phyloP scores from a whole-genome alignment of 2,797 vertebrate species.

The Luscinia megarhynchos region DNA sequence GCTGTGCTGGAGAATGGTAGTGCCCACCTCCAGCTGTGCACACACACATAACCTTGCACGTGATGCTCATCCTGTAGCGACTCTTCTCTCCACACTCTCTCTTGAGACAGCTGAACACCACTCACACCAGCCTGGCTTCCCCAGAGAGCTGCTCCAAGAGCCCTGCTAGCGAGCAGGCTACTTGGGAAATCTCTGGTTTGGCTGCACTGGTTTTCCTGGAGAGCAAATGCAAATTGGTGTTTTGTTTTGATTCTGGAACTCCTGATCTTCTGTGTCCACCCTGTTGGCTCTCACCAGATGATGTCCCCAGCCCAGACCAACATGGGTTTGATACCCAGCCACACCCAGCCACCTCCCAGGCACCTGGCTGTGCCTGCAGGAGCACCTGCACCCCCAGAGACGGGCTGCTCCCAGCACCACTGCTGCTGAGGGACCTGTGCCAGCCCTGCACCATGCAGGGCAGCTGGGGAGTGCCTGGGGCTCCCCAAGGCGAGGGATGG shows the following conservation, averaged over 20 bases:
- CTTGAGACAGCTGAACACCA: not conserved
- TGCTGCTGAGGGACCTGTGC: not conserved
- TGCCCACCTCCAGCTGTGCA: not conserved
- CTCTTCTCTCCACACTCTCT: not conserved
- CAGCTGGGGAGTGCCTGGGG: not conserved
- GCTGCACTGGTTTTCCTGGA: not conserved
- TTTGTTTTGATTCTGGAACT: not conserved
- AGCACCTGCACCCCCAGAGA: rapidly evolving
- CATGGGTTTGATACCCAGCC: not conserved
- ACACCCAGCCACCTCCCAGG: not conserved
- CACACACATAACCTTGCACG: not conserved
- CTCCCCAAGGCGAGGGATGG: rapidly evolving
- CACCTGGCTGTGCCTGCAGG: rapidly evolving
- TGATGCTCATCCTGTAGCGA: not conserved
- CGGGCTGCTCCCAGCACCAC: rapidly evolving
- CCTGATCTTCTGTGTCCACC: not conserved
- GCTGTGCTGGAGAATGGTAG: not conserved
- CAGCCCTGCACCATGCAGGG: rapidly evolving
- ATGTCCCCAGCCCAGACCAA: not conserved
- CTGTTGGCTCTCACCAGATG: not conserved
- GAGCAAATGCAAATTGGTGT: not conserved
- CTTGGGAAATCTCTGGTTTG: not conserved
- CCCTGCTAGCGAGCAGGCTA: not conserved
- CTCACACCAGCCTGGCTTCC: not conserved
- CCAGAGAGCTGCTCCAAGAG: not conserved